phyloP scores from a whole-genome alignment of 2,113 vertebrate species.

The Echinops telfairi region DNA sequence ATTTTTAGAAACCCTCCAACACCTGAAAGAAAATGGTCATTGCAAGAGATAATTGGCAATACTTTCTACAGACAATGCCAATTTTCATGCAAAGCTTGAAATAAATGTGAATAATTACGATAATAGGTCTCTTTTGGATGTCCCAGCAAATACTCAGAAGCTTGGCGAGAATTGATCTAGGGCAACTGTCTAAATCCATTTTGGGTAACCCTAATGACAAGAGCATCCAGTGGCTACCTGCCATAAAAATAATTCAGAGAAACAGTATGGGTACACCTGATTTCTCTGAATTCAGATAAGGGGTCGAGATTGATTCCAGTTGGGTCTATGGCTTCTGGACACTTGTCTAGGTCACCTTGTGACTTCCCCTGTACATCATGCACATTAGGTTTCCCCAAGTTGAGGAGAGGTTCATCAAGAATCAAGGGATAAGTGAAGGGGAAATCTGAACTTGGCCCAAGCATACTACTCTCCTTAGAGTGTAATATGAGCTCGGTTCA shows the following conservation, averaged over 20 bases:
- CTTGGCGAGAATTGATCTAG: neutral
- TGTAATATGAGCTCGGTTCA: neutral
- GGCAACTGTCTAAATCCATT: neutral
- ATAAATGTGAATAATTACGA: neutral
- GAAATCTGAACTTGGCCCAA: neutral
- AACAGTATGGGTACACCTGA: neutral
- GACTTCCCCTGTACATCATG: neutral
- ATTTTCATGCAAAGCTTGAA: constrained; percentile 10
- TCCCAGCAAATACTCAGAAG: constrained; percentile 23
- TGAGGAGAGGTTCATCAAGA: neutral
- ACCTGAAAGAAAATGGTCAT: neutral
- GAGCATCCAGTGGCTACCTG: neutral
- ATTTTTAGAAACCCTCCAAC: neutral
- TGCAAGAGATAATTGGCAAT: neutral
- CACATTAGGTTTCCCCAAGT: neutral
- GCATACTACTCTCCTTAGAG: neutral
- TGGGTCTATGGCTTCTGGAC: neutral
- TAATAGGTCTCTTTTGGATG: neutral
- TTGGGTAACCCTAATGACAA: neutral
- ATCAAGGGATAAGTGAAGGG: neutral
- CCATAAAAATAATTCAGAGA: neutral
- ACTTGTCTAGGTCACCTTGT: neutral
- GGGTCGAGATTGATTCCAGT: neutral
- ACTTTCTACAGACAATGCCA: neutral
- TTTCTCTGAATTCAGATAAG: constrained; percentile 54